phyloP scores from a whole-genome alignment of 2,113 vertebrate genomes.

The Dermatemys mawii region DNA sequence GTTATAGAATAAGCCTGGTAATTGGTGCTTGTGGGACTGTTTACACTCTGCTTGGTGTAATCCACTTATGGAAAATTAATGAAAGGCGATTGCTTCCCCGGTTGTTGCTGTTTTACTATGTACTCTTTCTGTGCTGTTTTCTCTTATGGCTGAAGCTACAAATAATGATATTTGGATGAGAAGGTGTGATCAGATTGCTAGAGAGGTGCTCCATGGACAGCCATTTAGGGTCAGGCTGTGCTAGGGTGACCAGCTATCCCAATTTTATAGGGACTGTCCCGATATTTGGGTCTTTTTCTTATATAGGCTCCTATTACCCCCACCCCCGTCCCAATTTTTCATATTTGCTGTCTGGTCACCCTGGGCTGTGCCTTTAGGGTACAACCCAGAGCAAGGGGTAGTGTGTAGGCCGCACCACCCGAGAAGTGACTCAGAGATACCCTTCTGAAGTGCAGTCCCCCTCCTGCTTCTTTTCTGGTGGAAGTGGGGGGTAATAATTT shows the following conservation, averaged over 20 bases:
- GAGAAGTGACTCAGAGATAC: rapidly evolving
- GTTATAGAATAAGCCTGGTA: constrained; percentile 67
- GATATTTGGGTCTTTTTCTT: no score
- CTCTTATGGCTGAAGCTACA: constrained; percentile 38
- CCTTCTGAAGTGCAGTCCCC: rapidly evolving
- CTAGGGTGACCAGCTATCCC: no score
- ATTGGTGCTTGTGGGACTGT: constrained; percentile 71
- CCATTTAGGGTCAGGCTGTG: not conserved
- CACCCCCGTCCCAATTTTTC: no score
- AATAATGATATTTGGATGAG: constrained; percentile 3
- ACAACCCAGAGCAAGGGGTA: rapidly evolving
- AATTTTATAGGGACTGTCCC: no score
- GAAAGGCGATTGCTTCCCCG: constrained; percentile 63
- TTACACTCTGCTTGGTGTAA: constrained; percentile 73
- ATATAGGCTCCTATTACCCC: no score
- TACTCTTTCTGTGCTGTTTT: not conserved
- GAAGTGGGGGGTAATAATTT: not conserved
- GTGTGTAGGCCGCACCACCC: not conserved
- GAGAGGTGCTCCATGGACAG: not conserved
- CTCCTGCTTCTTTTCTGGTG: rapidly evolving
- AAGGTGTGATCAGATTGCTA: not conserved
- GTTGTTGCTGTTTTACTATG: constrained; percentile 40
- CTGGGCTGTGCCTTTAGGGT: not conserved
- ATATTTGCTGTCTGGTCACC: no score
- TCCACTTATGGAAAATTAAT: constrained; percentile 74